A percentile compares a stretch with the other conserved stretches of the same genome.
phyloP scores from a whole-genome alignment of 2,113 vertebrate genomes.

The Catharus fuscescens region DNA sequence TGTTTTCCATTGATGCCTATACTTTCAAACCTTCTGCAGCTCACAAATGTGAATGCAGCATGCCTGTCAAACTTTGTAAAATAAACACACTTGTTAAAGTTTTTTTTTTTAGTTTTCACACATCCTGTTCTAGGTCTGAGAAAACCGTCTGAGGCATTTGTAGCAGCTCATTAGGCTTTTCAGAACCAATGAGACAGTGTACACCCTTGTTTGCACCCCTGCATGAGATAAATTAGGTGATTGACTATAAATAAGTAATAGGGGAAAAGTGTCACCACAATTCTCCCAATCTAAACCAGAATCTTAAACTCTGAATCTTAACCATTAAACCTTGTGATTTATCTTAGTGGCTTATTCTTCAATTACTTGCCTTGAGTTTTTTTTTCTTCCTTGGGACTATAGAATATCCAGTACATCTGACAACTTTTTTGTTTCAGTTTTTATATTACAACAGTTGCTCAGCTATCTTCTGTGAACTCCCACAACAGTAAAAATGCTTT shows the following conservation, averaged over 20 bases:
- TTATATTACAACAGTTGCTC: slow-evolving; percentile 28
- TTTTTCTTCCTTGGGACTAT: background rate
- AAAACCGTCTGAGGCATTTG: background rate
- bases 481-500: slow-evolving; percentile 22
- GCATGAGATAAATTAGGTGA: background rate
- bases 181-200: background rate
- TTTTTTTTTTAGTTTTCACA: background rate
- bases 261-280: accelerated
- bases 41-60: background rate
- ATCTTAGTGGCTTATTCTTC: background rate
- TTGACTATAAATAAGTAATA: background rate
- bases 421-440: slow-evolving; percentile 10
- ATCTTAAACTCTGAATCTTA: background rate
- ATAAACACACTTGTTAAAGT: background rate
- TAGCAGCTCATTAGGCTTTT: background rate
- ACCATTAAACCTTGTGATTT: background rate
- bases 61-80: background rate
- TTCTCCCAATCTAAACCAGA: background rate
- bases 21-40: background rate
- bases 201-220: background rate
- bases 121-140: background rate
- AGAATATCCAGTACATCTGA: background rate
- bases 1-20: background rate
- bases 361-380: background rate
- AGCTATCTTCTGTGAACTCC: slow-evolving; percentile 37